Conservation (phyloP, 2,797 vertebrate genomes). For the Labeo calbasu region DNA sequence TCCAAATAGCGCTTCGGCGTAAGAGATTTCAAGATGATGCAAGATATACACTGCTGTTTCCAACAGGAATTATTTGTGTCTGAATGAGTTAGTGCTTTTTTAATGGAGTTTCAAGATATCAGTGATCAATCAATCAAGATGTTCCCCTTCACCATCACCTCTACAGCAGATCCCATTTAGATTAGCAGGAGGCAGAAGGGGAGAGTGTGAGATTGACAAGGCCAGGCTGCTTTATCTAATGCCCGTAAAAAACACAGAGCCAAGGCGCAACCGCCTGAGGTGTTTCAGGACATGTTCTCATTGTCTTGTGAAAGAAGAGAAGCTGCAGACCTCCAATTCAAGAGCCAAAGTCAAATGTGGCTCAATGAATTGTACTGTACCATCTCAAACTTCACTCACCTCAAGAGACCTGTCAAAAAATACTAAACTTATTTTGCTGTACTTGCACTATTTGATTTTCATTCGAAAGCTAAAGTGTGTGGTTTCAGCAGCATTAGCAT, state of each 20-base stretch:
- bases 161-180: slow-evolving; percentile 75
- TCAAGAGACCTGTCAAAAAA: not conserved
- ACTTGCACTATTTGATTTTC: not conserved
- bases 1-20: not conserved
- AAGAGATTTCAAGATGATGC: slow-evolving; percentile 19
- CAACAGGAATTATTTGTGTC: slow-evolving; percentile 31
- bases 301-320: slow-evolving; percentile 34
- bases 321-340: slow-evolving; percentile 5
- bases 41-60: slow-evolving; percentile 33
- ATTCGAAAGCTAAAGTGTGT: slow-evolving; percentile 7
- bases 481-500: not conserved
- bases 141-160: slow-evolving; percentile 40
- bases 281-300: slow-evolving; percentile 38
- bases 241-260: slow-evolving; percentile 68
- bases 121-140: slow-evolving; percentile 26
- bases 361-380: slow-evolving; percentile 6
- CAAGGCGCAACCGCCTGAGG: slow-evolving; percentile 57
- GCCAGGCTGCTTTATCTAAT: slow-evolving; percentile 71
- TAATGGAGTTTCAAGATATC: slow-evolving; percentile 45
- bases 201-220: slow-evolving; percentile 64
- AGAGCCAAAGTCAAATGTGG: not conserved
- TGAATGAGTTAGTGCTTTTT: slow-evolving; percentile 33
- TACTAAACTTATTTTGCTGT: not conserved
- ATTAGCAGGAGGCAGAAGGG: slow-evolving; percentile 62
- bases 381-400: not conserved